These are phyloP conservation scores for Candoia aspera DNA, from an alignment of 2,113 vertebrate genomes.

Conservation along the genomic window DNA sequence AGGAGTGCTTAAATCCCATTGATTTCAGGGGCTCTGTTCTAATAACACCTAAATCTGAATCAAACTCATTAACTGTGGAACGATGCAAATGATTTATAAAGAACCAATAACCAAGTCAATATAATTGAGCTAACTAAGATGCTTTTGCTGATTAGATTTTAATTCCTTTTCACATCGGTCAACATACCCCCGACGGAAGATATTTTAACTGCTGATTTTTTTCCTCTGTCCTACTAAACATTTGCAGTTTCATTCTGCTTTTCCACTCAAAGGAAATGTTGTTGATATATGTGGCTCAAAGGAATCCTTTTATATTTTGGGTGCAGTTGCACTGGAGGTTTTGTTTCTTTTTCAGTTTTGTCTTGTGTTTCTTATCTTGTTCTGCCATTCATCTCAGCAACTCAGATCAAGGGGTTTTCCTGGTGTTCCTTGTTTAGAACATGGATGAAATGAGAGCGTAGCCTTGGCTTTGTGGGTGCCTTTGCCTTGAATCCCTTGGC, in stretches of 20 bases:
- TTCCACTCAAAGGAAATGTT: conserved; percentile 36
- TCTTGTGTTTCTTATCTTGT: conserved; percentile 51
- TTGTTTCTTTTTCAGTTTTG: conserved; percentile 18
- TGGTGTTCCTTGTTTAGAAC: conserved; percentile 43
- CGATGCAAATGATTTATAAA: conserved; percentile 36
- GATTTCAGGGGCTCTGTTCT: background rate
- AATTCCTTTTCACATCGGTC: conserved; percentile 47
- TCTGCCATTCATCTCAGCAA: conserved; percentile 45
- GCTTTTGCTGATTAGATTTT: conserved; percentile 28
- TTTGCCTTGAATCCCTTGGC: conserved; percentile 32
- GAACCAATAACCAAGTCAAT: conserved; percentile 52
- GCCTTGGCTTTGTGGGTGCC: conserved; percentile 28
- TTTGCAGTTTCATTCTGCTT: conserved; percentile 21
- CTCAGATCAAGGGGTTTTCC: conserved; percentile 44
- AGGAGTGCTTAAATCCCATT: background rate
- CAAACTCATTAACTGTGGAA: conserved; percentile 53
- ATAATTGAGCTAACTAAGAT: conserved; percentile 31
- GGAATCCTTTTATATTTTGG: conserved; percentile 49
- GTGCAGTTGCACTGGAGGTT: conserved; percentile 14
- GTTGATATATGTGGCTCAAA: conserved; percentile 33
- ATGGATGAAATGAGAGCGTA: conserved; percentile 36
- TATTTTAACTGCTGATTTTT: conserved; percentile 11
- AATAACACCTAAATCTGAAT: conserved; percentile 59
- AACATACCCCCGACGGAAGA: background rate
- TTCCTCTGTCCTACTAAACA: conserved; percentile 51